Percentiles rank a stretch among this genome's conserved stretches.
These are phyloP conservation scores for Cherax destructor DNA, from an alignment of 1,140 invertebrate species.

Conservation along the genomic window DNA sequence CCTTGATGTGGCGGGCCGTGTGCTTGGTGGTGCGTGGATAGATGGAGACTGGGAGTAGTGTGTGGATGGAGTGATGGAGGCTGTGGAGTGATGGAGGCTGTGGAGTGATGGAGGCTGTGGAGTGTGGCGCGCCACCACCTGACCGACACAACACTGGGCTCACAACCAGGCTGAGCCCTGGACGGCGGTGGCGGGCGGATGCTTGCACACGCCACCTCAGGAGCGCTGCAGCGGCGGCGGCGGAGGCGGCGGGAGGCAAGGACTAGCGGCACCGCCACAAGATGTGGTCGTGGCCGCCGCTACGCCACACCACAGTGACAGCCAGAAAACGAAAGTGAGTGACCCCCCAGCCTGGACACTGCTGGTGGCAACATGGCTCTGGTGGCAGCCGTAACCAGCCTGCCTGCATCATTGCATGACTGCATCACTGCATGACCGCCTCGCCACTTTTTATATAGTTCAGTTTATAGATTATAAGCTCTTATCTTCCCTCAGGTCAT, in stretches of 20 bases:
- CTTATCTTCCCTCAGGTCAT: too few species aligned
- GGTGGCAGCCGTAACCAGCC: too few species aligned
- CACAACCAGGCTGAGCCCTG: not conserved
- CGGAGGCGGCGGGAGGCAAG: too few species aligned
- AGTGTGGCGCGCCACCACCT: not conserved
- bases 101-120: not conserved
- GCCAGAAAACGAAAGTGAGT: not conserved
- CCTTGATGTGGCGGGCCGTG: not conserved
- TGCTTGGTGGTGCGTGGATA: not conserved
- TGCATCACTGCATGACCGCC: too few species aligned
- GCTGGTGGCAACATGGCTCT: not conserved
- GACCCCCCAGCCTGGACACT: not conserved
- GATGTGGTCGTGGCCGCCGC: not conserved
- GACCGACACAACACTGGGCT: not conserved
- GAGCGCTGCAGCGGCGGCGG: not conserved
- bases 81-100: not conserved
- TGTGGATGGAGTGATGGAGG: not conserved
- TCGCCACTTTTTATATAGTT: too few species aligned
- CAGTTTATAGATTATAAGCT: too few species aligned
- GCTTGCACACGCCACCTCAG: conserved; percentile 1
- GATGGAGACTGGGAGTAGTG: too few species aligned
- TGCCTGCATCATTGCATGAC: too few species aligned
- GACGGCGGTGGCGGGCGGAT: not conserved
- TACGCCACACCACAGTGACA: not conserved
- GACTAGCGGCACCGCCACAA: too few species aligned